These are phyloP conservation scores for Guaruba guarouba DNA, from an alignment of 2,113 vertebrate species.

Conservation along the genomic window DNA sequence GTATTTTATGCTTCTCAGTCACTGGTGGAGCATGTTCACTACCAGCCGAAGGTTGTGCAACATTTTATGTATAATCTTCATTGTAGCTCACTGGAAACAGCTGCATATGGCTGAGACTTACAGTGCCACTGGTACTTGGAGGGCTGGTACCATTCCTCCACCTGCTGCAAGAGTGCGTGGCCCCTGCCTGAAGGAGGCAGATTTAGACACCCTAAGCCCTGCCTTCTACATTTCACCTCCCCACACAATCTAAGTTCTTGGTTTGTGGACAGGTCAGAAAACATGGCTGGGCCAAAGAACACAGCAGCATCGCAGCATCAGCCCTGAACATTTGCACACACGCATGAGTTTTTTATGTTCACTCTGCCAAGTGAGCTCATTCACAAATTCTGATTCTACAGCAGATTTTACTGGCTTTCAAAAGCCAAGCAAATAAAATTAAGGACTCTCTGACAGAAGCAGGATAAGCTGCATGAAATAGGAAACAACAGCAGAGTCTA, in stretches of 20 bases:
- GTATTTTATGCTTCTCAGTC: neutral
- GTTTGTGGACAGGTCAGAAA: neutral
- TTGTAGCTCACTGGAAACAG: neutral
- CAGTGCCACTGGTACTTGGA: accelerated
- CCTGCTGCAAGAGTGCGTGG: neutral
- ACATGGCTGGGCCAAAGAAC: neutral
- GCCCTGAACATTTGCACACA: neutral
- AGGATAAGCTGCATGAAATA: neutral
- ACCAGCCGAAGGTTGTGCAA: neutral
- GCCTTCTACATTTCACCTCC: neutral
- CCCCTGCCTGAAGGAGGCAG: neutral
- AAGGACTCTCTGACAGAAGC: neutral
- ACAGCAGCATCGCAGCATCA: neutral
- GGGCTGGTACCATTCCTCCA: neutral
- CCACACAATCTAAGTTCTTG: neutral
- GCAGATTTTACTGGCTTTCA: neutral
- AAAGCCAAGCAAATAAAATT: conserved; percentile 2
- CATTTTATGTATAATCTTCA: neutral
- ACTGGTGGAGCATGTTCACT: neutral
- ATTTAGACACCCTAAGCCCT: neutral
- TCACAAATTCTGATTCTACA: neutral
- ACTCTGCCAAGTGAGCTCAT: neutral
- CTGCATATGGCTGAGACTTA: neutral
- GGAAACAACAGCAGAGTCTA: neutral
- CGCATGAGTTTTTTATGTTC: neutral